These are phyloP conservation scores for Malacoraja senta DNA, from an alignment of 2,797 vertebrate species.

Conservation along the genomic window DNA sequence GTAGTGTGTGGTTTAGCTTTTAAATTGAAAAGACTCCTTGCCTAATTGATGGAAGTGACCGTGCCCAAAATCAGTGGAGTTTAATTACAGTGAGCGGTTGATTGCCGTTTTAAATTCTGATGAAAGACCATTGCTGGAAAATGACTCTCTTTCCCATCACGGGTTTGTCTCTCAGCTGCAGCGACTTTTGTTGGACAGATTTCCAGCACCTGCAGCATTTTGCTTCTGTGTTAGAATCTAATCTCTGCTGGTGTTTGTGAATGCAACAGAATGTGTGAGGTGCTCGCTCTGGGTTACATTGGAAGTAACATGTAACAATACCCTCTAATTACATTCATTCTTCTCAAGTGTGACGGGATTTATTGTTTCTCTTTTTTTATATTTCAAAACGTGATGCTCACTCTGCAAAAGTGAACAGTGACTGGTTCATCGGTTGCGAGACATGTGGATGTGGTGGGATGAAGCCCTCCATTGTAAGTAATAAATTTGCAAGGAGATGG, in stretches of 20 bases:
- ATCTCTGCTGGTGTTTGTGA: not conserved
- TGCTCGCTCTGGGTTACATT: not conserved
- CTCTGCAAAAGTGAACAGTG: not conserved
- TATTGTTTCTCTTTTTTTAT: not conserved
- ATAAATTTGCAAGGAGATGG: not conserved
- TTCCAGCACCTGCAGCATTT: no score
- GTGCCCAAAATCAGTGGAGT: not conserved
- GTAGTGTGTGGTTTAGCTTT: not conserved
- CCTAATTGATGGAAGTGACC: not conserved
- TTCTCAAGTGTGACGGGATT: not conserved
- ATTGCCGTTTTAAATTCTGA: not conserved
- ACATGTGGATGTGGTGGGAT: not conserved
- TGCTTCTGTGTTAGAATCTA: no score
- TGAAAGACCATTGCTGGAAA: no score
- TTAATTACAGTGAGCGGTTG: no score
- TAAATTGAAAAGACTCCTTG: not conserved
- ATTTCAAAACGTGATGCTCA: not conserved
- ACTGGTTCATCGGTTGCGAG: not conserved
- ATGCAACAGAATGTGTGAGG: not conserved
- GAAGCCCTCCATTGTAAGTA: no score
- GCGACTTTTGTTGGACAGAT: no score
- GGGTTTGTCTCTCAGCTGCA: no score
- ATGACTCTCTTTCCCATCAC: no score
- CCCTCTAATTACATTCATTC: not conserved
- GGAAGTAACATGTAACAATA: not conserved